phyloP scores from a whole-genome alignment of 2,888 invertebrate species.

The Schizaphis graminum region DNA sequence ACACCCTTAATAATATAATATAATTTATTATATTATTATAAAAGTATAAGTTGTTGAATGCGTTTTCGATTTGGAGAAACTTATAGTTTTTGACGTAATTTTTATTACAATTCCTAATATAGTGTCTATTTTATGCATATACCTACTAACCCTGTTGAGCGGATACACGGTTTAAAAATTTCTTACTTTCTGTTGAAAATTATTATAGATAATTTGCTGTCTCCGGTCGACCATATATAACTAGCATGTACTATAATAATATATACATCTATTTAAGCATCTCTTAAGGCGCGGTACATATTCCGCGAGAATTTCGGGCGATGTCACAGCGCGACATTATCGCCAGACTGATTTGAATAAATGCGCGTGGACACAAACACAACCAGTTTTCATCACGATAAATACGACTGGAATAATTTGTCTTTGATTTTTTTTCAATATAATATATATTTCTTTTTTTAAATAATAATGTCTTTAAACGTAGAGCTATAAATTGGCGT shows the following conservation, averaged over 20 bases:
- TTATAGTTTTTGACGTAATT: neutral
- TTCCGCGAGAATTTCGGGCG: slow-evolving; percentile 33
- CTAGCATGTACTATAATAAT: neutral
- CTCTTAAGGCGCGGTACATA: neutral
- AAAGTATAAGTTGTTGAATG: neutral
- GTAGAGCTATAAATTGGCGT: slow-evolving; percentile 32
- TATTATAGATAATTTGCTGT: neutral
- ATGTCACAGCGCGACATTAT: slow-evolving; percentile 19
- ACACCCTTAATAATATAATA: neutral
- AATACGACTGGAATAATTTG: slow-evolving; percentile 46
- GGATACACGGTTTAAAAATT: neutral
- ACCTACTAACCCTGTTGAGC: neutral
- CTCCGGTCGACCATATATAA: neutral
- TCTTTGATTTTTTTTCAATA: slow-evolving; percentile 8
- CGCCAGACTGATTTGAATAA: slow-evolving; percentile 59
- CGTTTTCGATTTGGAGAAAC: neutral
- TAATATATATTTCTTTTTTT: neutral
- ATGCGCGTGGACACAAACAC: slow-evolving; percentile 31
- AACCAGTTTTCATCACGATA: slow-evolving; percentile 55
- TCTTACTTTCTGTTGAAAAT: neutral
- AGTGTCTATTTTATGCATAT: neutral
- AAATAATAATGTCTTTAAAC: neutral
- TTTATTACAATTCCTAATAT: neutral
- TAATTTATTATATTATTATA: neutral
- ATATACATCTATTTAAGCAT: neutral